Evolutionary conservation across 2,797 vertebrate genomes (phyloP).

Genomic region (Allobates femoralis): DNA sequence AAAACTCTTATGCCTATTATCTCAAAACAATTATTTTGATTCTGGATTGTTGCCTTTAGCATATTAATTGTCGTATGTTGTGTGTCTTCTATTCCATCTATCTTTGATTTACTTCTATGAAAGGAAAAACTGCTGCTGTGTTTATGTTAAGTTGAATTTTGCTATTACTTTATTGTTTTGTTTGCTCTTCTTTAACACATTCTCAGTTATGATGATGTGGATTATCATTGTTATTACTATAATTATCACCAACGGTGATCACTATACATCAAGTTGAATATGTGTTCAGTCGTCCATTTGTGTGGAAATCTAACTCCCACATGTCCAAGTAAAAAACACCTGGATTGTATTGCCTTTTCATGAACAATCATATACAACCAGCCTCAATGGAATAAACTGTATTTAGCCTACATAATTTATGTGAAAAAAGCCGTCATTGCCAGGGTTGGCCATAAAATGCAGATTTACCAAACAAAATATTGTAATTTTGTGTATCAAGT

Average conservation of each 20-base stretch:
- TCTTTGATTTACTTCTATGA: neutral
- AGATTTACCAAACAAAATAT: too few species aligned
- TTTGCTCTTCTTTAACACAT: neutral
- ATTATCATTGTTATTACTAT: neutral
- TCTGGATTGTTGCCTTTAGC: slow-evolving; percentile 29
- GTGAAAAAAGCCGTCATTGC: too few species aligned
- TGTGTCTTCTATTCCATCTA: neutral
- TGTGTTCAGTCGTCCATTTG: neutral
- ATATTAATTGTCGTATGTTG: slow-evolving; percentile 40
- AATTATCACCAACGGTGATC: neutral
- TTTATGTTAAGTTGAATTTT: neutral
- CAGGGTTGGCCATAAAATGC: too few species aligned
- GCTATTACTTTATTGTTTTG: neutral
- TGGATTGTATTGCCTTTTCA: too few species aligned
- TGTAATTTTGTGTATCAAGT: too few species aligned
- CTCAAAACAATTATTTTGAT: slow-evolving; percentile 58
- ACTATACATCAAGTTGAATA: neutral
- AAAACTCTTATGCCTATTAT: slow-evolving; percentile 56
- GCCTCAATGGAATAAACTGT: too few species aligned
- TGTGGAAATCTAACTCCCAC: neutral
- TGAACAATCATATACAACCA: too few species aligned
- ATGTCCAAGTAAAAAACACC: too few species aligned
- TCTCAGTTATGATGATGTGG: neutral
- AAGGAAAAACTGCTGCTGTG: neutral
- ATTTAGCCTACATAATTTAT: too few species aligned